Evolutionary conservation across 2,113 vertebrate genomes (phyloP), one percentile per base, ranked within the genome.

Genomic region (Ahaetulla prasina): DNA sequence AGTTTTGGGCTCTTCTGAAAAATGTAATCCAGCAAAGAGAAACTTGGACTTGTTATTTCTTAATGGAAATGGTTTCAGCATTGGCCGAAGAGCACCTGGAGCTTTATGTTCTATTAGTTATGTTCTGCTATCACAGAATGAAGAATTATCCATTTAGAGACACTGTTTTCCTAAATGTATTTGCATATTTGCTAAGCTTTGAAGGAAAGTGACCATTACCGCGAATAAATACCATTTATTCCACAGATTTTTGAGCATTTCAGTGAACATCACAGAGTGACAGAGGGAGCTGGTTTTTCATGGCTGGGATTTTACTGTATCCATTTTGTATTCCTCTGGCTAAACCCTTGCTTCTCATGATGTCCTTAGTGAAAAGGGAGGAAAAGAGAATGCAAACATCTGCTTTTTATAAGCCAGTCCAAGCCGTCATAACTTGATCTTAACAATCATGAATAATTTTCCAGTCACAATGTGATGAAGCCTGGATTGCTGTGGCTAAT

Each of bases 301-400:
- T 89, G 94, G 95, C 95, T 95, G 92, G 94, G 74, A 91, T 95
- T 97, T 96, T 96, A 96, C 93, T 95, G 94, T 0, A 18, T 95
- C 89, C 86, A 94, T 94, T 95, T 94, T 0, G 7, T 94, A 95
- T 92, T 94, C 94, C 93, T 95, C 93, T 91, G 89, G 93, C 95
- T 97, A 92, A 96, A 95, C 95, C 95, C 94, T 97, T 97, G 94
- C 94, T 96, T 96, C 96, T 96, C 94, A 95, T 96, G 96, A 97
- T 96, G 90, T 97, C 95, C 93, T 95, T 96, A 96, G 95, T 95
- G 95, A 97, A 97, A 94, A 95, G 95, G 90, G 88, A 52, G n/a
- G 45, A 50, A 96, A 94, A 94, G 96, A 95, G 95, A 97, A 97
- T 96, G 97, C 97, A 97, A 97, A 97, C 97, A 98, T 98, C 97